These are phyloP conservation scores for Mastacembelus armatus DNA, from an alignment of 2,797 vertebrate species.

Conservation along the genomic window DNA sequence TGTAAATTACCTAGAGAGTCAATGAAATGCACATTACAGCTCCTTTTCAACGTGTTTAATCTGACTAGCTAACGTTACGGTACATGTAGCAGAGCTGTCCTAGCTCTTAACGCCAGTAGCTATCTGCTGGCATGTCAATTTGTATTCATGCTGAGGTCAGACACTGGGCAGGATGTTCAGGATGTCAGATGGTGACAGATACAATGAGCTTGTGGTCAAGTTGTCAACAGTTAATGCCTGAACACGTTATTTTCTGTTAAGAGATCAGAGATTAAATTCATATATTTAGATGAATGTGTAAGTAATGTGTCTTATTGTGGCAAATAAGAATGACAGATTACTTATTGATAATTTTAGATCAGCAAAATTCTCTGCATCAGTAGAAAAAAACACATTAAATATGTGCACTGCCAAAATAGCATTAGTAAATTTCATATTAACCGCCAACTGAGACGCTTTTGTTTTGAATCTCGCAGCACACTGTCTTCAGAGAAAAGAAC, in stretches of 20 bases:
- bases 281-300: background rate
- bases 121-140: too few species aligned
- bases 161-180: conserved; percentile 11
- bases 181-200: too few species aligned
- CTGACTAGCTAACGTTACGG: background rate
- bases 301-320: background rate
- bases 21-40: background rate
- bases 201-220: too few species aligned
- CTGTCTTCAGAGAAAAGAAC: conserved; percentile 8
- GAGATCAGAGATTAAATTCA: background rate
- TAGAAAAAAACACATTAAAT: background rate
- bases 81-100: background rate
- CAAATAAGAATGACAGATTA: background rate
- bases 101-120: background rate
- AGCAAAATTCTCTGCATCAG: background rate
- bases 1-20: background rate
- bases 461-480: conserved; percentile 47
- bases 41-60: background rate
- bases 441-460: background rate
- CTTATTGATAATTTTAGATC: background rate
- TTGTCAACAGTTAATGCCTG: too few species aligned
- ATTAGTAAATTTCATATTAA: background rate
- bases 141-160: too few species aligned
- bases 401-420: background rate
- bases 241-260: too few species aligned